Evolutionary conservation across 2,888 invertebrate species (phyloP).

Genomic region (Andrena camellia): DNA sequence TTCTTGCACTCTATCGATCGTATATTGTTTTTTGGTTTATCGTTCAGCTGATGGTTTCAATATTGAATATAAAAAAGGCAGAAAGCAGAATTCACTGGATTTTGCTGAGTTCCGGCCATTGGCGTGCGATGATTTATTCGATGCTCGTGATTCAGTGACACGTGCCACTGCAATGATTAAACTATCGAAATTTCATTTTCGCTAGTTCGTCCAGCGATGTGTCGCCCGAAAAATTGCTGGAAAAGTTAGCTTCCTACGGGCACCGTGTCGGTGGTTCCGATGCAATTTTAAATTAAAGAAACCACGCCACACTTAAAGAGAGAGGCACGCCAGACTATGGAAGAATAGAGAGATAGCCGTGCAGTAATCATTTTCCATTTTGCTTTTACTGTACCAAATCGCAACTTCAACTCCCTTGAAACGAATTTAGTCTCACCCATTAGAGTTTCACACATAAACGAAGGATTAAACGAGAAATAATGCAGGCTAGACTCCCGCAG

Average conservation of each 20-base stretch:
- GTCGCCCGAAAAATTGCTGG: background rate
- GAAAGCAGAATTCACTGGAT: constrained; percentile 17
- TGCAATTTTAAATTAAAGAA: background rate
- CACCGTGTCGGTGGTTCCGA: background rate
- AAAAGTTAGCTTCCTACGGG: background rate
- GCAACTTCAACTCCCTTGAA: constrained; percentile 2
- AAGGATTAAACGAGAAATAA: background rate
- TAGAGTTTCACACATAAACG: background rate
- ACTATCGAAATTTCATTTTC: constrained; percentile 60
- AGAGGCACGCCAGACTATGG: background rate
- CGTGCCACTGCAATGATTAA: constrained; percentile 48
- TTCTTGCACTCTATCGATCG: constrained; percentile 8
- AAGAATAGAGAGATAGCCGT: background rate
- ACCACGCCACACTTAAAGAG: background rate
- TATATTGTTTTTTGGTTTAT: constrained; percentile 33
- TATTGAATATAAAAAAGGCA: constrained; percentile 26
- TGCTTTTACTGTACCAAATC: background rate
- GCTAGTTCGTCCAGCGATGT: background rate
- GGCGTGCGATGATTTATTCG: constrained; percentile 60
- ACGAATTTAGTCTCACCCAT: constrained; percentile 11
- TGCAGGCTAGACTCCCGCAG: background rate
- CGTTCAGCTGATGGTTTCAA: constrained; percentile 12
- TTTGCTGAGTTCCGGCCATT: constrained; percentile 29
- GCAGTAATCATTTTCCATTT: constrained; percentile 25
- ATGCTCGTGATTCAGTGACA: constrained; percentile 47